Percentiles rank a stretch among this genome's conserved stretches.
These are phyloP conservation scores for Micromys minutus DNA, from an alignment of 2,113 vertebrate genomes.

Conservation along the genomic window DNA sequence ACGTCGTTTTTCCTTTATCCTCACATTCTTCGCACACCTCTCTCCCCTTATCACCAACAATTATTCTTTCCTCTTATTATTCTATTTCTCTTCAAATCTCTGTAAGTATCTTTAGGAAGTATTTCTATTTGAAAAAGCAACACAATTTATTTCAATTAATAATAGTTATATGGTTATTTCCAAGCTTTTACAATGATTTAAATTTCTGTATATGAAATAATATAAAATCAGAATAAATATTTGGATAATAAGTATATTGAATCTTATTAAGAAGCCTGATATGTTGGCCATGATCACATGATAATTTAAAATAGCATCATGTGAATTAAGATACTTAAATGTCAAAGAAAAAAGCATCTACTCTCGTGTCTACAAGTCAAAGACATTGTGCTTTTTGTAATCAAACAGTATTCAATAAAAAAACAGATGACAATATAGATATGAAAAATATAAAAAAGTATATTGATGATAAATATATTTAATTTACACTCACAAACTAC, in stretches of 20 bases:
- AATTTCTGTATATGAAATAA: neutral
- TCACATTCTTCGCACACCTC: neutral
- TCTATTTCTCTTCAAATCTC: neutral
- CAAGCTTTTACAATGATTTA: neutral
- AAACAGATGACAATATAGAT: fast-evolving
- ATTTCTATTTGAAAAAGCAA: neutral
- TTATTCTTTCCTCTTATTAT: neutral
- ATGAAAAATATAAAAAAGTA: neutral
- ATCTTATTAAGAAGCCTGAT: neutral
- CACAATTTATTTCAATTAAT: neutral
- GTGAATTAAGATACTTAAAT: neutral
- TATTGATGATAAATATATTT: neutral
- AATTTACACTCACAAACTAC: neutral
- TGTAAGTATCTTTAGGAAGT: neutral
- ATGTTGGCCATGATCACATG: neutral
- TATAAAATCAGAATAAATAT: neutral
- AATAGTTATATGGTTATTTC: neutral
- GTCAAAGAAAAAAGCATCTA: neutral
- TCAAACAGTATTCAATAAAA: neutral
- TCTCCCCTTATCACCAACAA: neutral
- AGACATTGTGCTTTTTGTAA: neutral
- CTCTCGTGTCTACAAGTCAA: neutral
- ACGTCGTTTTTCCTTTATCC: neutral
- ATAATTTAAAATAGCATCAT: neutral
- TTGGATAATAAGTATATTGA: neutral